Base-by-base conservation (phyloP, 1,140 invertebrate genomes). In the Homarus americanus region DNA sequence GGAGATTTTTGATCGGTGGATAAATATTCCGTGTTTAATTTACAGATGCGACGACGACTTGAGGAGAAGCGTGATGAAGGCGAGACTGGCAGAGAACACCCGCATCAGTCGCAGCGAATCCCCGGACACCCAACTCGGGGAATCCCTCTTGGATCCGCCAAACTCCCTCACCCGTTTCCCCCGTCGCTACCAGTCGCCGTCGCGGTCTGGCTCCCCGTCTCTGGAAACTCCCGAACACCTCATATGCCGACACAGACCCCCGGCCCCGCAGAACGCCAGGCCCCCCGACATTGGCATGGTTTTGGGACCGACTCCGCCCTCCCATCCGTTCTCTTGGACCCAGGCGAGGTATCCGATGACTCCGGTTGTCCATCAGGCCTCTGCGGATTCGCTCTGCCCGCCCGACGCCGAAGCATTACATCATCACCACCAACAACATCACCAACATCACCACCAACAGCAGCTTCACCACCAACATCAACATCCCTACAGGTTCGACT, bases 81-180 rank as follows among this genome's bases (percentile, higher is more conserved):
- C 91, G 32, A 86, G 76, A 34, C 69, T 93, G 10, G 91, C 84
- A 44, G 92, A 92, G 38, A 91, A 87, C 66, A 66, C 86, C 9
- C 53, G 92, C 12, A 82, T 87, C 12, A 87, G 83, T 38, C 91
- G 91, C 78, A 92, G 92, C 12, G 91, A 91, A 41, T 92, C 93
- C 28, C 93, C 91, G 32, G 93, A 94, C 91, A 92, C 93, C 15
- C 93, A 93, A 91, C 93, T 95, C 10, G 95, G 94, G 36, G 94
- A 95, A 76, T 94, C 94, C 92, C 93, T 95, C 28, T 93, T 95
- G 38, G 95, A 95, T 93, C 94, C 94, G 58, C 94, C 94, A 10
- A 93, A 93, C 83, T 93, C 87, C 72, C 88, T 93, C 66, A 92
- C 93, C 10, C 93, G 93, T 92, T 93, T 94, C 76, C 92, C 94